These are phyloP conservation scores for Rhyacophila brunnea DNA, from an alignment of 1,140 invertebrate genomes.

Conservation along the genomic window DNA sequence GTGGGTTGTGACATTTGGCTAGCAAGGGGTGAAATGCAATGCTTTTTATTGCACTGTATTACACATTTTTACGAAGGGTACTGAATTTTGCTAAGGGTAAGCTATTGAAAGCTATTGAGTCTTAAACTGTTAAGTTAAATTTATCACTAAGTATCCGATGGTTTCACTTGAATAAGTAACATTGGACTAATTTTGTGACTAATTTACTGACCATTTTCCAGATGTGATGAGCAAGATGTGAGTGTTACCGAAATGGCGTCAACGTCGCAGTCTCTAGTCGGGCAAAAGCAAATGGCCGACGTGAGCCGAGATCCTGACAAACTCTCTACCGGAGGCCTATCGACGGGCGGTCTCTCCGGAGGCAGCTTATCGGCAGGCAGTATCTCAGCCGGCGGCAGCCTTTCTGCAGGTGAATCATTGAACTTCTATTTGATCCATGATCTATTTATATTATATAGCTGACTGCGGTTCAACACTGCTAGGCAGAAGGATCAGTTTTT, in stretches of 20 bases:
- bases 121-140: no score
- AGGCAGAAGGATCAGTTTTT: neutral
- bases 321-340: conserved; percentile 29
- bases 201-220: neutral
- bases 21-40: no score
- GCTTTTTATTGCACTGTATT: no score
- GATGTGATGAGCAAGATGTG: conserved; percentile 13
- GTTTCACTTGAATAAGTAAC: no score
- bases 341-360: conserved; percentile 18
- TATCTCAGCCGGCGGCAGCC: conserved; percentile 10
- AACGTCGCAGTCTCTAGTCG: conserved; percentile 7
- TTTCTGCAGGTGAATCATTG: neutral
- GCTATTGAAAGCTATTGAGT: no score
- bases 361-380: conserved; percentile 15
- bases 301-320: conserved; percentile 28
- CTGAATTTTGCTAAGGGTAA: no score
- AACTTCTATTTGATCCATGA: neutral
- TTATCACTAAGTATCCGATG: no score
- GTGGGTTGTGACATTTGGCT: no score
- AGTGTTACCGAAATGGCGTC: conserved; percentile 12
- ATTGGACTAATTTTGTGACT: no score
- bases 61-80: no score
- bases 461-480: neutral
- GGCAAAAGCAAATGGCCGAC: conserved; percentile 21
- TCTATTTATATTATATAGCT: neutral